These are phyloP conservation scores for Rapana venosa DNA, from an alignment of 2,888 invertebrate species.

Conservation along the genomic window DNA sequence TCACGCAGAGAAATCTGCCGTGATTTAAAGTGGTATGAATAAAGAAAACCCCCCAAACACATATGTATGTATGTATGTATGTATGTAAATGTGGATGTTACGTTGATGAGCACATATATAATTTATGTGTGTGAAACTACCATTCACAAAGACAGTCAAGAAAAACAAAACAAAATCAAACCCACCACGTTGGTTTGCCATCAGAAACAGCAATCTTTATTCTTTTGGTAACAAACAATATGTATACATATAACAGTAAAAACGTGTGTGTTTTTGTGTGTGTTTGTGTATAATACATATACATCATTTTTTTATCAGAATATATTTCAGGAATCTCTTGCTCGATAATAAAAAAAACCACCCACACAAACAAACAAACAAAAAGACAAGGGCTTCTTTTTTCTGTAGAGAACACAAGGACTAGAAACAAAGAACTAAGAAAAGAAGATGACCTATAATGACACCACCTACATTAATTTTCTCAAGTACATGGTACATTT, in stretches of 20 bases:
- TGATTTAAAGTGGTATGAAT: too few relatives aligned
- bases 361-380: not conserved
- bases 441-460: not conserved
- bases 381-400: not conserved
- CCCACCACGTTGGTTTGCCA: not conserved
- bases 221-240: slow-evolving; percentile 33
- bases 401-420: not conserved
- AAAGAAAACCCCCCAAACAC: too few relatives aligned
- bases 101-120: too few relatives aligned
- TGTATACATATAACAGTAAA: slow-evolving; percentile 33
- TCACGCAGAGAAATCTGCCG: too few relatives aligned
- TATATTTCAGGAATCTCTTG: slow-evolving; percentile 9
- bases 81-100: too few relatives aligned
- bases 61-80: too few relatives aligned
- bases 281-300: slow-evolving; percentile 18
- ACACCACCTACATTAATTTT: not conserved
- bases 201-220: slow-evolving; percentile 19
- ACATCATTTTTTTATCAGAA: not conserved
- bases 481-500: too few relatives aligned
- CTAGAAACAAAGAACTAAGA: not conserved
- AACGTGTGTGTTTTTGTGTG: slow-evolving; percentile 1
- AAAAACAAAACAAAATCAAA: not conserved
- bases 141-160: not conserved
- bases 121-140: too few relatives aligned
- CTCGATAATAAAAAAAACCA: not conserved